Evolutionary conservation across 2,797 vertebrate genomes (phyloP), one percentile per base, ranked within the genome.

Genomic region (Cryptoprocta ferox): DNA sequence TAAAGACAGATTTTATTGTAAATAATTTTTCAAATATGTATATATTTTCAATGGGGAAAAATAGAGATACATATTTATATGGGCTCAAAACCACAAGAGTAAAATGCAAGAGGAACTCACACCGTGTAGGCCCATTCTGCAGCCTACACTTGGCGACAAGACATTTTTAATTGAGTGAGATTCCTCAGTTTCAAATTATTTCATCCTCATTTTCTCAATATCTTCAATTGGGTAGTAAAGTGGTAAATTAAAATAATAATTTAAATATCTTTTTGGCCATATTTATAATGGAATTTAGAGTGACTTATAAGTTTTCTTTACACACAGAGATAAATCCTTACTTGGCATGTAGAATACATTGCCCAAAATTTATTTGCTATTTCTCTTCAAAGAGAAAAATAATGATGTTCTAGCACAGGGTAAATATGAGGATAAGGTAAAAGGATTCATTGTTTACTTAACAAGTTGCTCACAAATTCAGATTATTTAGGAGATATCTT

Each of bases 361-460:
- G 45, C 45, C 42, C 32, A 95, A 84, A 92, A 93, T 63, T 39
- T 78, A 32, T 80, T 76, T 87, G 45, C 18, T 78, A 11, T 7
- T 82, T 84, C 89, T 91, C 32, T 81, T 94, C 70, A 82, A 90
- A 50, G 65, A 76, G 53, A 63, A 89, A 83, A 71, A 53, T 76
- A 76, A 81, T 39, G 12, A 68, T 88, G 16, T 65, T 18, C 48
- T 48, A 11, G 45, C 6, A 70, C 86, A 76, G 5, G 11, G 18
- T 88, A 71, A 92, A 85, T 3, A 35, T 21, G 21, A 78, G 14
- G 11, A 83, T 65, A 86, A 79, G 56, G 12, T 39, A 18, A 89
- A 94, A 97, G 8, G 1, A 65, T 68, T 95, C 80, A 59, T 68
- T 85, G 92, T 97, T 97, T 92, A 87, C 14, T n/a, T 97, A 92